Base-by-base conservation (phyloP, 2,797 vertebrate species). In the Gobionotothen gibberifrons region DNA sequence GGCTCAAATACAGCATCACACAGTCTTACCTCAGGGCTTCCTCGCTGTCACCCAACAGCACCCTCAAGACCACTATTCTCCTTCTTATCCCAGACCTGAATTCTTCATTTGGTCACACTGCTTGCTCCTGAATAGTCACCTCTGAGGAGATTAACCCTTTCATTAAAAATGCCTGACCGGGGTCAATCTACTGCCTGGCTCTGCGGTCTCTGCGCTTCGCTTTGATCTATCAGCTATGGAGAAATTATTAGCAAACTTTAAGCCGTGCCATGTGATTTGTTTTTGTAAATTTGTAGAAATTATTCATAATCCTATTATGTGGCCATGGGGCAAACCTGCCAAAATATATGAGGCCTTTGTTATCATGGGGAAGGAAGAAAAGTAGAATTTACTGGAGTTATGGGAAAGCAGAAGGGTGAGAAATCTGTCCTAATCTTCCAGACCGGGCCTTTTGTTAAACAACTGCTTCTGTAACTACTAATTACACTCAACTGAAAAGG, bases 81-180 rank as follows among this genome's bases (percentile, higher is more conserved):
- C 88, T 55, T 75, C 95, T 96, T 96, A 96, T 95, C 80, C 91
- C 91, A 93, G 94, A 92, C 93, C 95, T 95, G 95, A 96, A 96
- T 96, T 93, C 95, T 98, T 96, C 96, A 94, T 98, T 99, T 98
- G 97, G 98, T 99, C 98, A 99, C 98, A 99, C 95, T 95, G 94
- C 94, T 94, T 97, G 96, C 96, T 96, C 91, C 94, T 99, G 96
- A 98, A 98, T 98, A 94, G 96, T 98, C 96, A 98, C 96, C 97
- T 97, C 96, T 92, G 96, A 98, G 95, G 96, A 99, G 98, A 98
- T 99, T 99, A 99, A 99, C 98, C 98, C 98, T 97, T 98, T 98
- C 97, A 98, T 97, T 97, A 96, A 96, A 95, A 96, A 96, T 94
- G 94, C 96, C 94, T 95, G 93, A 95, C 95, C 92, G 91, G 96